Base-by-base conservation (phyloP, 2,888 invertebrate genomes). In the Papilio protenor region DNA sequence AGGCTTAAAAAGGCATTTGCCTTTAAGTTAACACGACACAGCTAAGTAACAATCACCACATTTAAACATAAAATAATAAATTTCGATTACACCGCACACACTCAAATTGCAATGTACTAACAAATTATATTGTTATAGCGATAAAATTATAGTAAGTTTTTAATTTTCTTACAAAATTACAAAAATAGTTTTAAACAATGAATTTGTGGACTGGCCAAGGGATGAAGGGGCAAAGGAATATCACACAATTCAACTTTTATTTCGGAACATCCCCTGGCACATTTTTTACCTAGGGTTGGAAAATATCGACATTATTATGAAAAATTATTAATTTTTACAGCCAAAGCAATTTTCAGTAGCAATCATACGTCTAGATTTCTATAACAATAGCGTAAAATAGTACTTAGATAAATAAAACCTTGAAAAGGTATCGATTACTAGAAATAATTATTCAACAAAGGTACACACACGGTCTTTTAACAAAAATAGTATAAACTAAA, bases 61-160 rank as follows among this genome's bases (percentile, higher is more conserved):
- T 66, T 77, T 80, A 79, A 79, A 81, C 23, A 75, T 69, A 79
- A 80, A 77, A 76, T 82, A 83, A 83, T 77, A 82, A 85, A 84
- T 83, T 84, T 84, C 78, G 81, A 87, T 87, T 87, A 87, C 87
- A 89, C 87, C 87, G 82, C 83, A 87, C 80, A 85, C 87, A 87
- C 85, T 85, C 86, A 87, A 87, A 81, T 78, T 78, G 69, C 66
- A 83, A 75, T 82, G 80, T 82, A 80, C 75, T 72, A 82, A 76
- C 73, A 80, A 79, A 80, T 66, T 64, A 64, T 64, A 33, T n/a
- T 66, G 66, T 66, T 66, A n/a, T 45, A 2, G 61, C 18, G 40
- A 66, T 66, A 66, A 1, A 66, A 40, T 66, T 40, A 66, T 40
- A 66, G 40, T 40, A 45, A 66, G 1, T 45, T 66, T 66, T 64